A percentile compares a stretch with the other conserved stretches of the same genome.
Conservation (phyloP, 2,797 vertebrate genomes). For the Glyptemys insculpta region DNA sequence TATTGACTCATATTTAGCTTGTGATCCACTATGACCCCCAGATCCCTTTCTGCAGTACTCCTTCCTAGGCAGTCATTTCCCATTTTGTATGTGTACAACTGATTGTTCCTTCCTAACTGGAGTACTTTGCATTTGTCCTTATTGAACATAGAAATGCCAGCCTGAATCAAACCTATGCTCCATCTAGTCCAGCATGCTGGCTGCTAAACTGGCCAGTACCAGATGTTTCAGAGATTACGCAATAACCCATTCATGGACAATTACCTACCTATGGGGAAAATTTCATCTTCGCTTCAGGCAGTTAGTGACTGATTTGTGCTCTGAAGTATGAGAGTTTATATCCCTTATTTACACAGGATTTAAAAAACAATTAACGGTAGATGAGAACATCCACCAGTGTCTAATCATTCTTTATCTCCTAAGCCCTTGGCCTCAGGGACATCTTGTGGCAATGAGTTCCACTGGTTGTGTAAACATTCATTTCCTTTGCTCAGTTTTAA, state of each 20-base stretch:
- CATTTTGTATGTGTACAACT: too few relatives aligned
- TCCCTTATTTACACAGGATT: background rate
- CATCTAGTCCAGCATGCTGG: background rate
- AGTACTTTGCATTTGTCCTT: too few relatives aligned
- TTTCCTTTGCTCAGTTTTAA: background rate
- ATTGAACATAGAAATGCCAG: background rate
- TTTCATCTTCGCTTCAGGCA: background rate
- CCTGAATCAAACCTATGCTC: background rate
- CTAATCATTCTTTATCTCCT: background rate
- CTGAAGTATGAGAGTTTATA: fast-evolving
- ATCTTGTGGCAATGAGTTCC: background rate
- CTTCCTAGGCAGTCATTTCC: too few relatives aligned
- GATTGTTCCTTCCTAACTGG: too few relatives aligned
- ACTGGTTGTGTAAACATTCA: too few relatives aligned
- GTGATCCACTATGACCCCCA: too few relatives aligned
- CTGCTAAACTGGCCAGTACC: background rate
- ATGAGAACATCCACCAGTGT: background rate
- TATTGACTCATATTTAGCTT: too few relatives aligned
- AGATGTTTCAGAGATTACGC: background rate
- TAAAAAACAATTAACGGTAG: background rate
- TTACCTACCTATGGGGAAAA: fast-evolving
- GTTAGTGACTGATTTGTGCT: background rate
- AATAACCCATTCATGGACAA: background rate
- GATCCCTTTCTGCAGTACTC: too few relatives aligned
- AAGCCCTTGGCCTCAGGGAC: background rate